Conservation (phyloP, 2,888 invertebrate species). For the Callimorpha dominula region DNA sequence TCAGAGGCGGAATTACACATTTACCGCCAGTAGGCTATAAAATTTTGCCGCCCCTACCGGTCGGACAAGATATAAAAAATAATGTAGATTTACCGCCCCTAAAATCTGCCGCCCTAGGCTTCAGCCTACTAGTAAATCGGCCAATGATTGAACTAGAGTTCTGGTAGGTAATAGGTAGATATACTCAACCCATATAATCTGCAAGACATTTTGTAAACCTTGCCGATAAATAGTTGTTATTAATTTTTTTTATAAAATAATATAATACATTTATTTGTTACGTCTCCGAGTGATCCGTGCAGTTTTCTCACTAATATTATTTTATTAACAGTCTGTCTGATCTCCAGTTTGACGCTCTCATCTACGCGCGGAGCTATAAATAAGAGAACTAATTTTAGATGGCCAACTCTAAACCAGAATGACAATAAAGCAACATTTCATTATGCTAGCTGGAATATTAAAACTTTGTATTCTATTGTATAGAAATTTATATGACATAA, state of each 20-base stretch:
- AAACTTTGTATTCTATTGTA: slow-evolving; percentile 11
- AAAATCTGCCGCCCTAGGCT: too few species aligned
- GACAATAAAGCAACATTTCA: slow-evolving; percentile 23
- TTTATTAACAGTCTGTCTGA: slow-evolving; percentile 45
- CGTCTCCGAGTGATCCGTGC: slow-evolving; percentile 30
- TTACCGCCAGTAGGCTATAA: too few species aligned
- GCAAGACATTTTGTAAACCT: too few species aligned
- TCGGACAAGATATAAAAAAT: too few species aligned
- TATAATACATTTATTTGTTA: slow-evolving; percentile 28
- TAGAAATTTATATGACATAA: slow-evolving; percentile 12
- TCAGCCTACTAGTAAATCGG: too few species aligned
- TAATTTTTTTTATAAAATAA: not conserved
- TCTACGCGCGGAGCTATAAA: slow-evolving; percentile 57
- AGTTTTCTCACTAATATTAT: slow-evolving; percentile 40
- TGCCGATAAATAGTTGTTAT: not conserved
- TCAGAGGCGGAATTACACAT: too few species aligned
- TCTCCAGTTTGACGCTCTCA: slow-evolving; percentile 46
- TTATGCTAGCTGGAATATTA: slow-evolving; percentile 29
- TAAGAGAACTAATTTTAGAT: slow-evolving; percentile 61
- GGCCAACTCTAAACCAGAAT: slow-evolving; percentile 51
- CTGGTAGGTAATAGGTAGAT: too few species aligned
- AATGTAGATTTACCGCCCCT: too few species aligned
- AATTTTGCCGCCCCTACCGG: too few species aligned
- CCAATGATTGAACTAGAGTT: too few species aligned
- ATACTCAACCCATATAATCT: too few species aligned